Percentiles rank a stretch among this genome's conserved stretches.
phyloP scores from a whole-genome alignment of 2,113 vertebrate species.

The Centrocercus urophasianus region DNA sequence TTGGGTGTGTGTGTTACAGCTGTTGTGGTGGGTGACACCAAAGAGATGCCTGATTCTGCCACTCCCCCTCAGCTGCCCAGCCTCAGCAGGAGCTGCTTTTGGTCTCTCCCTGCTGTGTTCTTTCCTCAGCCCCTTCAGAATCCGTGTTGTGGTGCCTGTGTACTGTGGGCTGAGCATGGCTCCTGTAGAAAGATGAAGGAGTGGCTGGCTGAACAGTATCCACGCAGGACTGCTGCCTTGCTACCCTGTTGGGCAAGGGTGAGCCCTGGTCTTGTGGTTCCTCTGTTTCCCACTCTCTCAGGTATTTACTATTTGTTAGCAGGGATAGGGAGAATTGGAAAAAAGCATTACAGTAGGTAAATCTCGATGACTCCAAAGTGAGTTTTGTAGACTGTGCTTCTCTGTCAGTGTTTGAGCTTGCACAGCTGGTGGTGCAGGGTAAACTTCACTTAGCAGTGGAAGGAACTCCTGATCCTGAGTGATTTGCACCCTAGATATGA shows the following conservation, averaged over 20 bases:
- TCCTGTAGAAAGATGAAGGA: background rate
- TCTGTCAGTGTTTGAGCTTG: background rate
- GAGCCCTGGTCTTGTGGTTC: background rate
- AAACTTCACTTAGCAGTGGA: fast-evolving
- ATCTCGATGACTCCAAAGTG: background rate
- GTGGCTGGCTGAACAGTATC: background rate
- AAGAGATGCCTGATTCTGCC: background rate
- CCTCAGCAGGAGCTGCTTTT: background rate
- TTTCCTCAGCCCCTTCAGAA: background rate
- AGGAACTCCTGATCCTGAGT: background rate
- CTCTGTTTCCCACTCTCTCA: background rate
- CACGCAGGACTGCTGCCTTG: background rate
- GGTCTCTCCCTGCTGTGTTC: background rate
- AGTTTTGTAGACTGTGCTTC: background rate
- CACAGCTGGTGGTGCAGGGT: fast-evolving
- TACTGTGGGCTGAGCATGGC: background rate
- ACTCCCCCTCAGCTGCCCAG: background rate
- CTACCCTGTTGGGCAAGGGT: background rate
- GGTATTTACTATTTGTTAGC: background rate
- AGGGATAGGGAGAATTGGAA: background rate
- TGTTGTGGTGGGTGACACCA: background rate
- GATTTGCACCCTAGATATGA: background rate
- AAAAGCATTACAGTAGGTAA: background rate
- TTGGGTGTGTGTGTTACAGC: background rate
- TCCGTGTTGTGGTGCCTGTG: background rate